Conservation (phyloP, 2,888 invertebrate species). For the Cosmorhoe ocellata region DNA sequence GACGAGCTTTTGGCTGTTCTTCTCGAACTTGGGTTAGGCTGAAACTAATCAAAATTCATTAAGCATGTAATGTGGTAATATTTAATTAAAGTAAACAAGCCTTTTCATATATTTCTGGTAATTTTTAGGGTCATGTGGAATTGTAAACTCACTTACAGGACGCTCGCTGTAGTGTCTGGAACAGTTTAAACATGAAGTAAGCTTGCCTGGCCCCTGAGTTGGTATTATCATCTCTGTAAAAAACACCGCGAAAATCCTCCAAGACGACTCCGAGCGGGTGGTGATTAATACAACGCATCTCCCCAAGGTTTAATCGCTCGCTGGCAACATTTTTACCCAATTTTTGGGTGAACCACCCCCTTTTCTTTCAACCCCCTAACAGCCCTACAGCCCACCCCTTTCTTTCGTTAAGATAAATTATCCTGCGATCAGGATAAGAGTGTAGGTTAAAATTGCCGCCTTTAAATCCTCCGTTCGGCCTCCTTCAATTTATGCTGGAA, state of each 20-base stretch:
- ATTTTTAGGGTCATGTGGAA: too few relatives aligned
- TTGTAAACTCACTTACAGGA: too few relatives aligned
- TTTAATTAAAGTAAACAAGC: too few relatives aligned
- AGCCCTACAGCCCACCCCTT: slow-evolving; percentile 70
- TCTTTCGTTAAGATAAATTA: slow-evolving; percentile 83
- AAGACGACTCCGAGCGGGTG: slow-evolving; percentile 76
- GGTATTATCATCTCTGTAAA: slow-evolving; percentile 51
- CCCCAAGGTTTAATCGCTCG: slow-evolving; percentile 81
- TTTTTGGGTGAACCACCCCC: slow-evolving; percentile 70
- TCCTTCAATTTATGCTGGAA: slow-evolving; percentile 73
- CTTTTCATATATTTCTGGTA: too few relatives aligned
- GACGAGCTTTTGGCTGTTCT: too few relatives aligned
- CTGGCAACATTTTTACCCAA: slow-evolving; percentile 83
- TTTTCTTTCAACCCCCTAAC: slow-evolving; percentile 43
- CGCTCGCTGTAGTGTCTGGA: too few relatives aligned
- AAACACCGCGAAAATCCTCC: slow-evolving; percentile 63
- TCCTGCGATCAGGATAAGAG: slow-evolving; percentile 81
- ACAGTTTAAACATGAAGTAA: too few relatives aligned
- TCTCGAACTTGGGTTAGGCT: too few relatives aligned
- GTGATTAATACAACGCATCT: slow-evolving; percentile 83
- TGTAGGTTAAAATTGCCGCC: slow-evolving; percentile 82
- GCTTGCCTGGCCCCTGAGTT: too few relatives aligned
- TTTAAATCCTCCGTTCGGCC: slow-evolving; percentile 78
- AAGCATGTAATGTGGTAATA: too few relatives aligned
- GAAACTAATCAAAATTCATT: too few relatives aligned